phyloP scores from a whole-genome alignment of 2,113 vertebrate species.

The Xiphophorus hellerii region DNA sequence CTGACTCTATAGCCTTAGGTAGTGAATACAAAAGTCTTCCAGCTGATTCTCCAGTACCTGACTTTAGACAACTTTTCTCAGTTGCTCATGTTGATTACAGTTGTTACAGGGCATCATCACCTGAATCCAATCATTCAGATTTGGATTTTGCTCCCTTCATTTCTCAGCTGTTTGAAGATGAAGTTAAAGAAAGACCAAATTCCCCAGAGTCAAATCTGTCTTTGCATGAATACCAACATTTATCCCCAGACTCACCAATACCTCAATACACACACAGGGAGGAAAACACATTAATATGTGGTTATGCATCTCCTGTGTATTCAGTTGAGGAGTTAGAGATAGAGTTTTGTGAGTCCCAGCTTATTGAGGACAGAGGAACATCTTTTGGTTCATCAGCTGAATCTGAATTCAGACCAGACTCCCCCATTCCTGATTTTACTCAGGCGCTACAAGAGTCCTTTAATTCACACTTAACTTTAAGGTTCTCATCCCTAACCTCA shows the following conservation, averaged over 20 bases:
- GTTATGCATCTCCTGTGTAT: conserved; percentile 39
- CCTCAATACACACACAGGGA: conserved; percentile 12
- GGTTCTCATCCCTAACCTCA: conserved; percentile 13
- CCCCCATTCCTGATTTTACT: conserved; percentile 61
- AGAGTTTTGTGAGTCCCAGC: conserved; percentile 14
- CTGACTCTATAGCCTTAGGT: conserved; percentile 23
- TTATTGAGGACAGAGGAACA: conserved; percentile 37
- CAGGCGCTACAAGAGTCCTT: not conserved
- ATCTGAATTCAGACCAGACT: conserved; percentile 53
- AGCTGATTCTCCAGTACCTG: conserved; percentile 48
- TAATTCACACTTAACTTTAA: not conserved
- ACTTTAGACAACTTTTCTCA: conserved; percentile 23
- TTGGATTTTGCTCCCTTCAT: conserved; percentile 2
- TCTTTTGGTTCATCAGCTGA: conserved; percentile 50
- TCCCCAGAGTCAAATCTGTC: not conserved
- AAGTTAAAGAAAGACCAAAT: conserved; percentile 8
- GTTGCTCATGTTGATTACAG: not conserved
- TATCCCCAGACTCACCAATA: conserved; percentile 43
- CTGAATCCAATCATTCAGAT: conserved; percentile 24
- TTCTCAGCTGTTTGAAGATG: not conserved
- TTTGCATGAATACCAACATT: not conserved
- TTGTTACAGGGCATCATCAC: conserved; percentile 17
- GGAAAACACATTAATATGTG: not conserved
- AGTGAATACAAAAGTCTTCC: conserved; percentile 25
- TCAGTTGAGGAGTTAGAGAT: conserved; percentile 9